phyloP scores from a whole-genome alignment of 2,113 vertebrate genomes.

The Xyrauchen texanus region DNA sequence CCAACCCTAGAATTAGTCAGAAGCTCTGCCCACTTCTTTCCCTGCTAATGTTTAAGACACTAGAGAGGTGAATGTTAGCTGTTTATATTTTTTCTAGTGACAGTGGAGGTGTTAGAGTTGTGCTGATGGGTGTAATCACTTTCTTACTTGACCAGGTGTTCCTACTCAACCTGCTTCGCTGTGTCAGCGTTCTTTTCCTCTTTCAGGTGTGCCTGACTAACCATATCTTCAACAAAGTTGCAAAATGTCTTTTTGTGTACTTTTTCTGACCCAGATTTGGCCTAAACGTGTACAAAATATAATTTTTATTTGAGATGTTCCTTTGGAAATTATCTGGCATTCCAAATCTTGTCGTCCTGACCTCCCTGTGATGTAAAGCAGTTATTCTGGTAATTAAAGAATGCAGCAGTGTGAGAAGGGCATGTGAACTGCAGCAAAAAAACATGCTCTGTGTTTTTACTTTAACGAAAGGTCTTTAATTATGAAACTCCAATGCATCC shows the following conservation, averaged over 20 bases:
- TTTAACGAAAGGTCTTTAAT: neutral
- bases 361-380: neutral
- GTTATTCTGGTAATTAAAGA: too few relatives aligned
- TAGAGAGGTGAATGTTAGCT: neutral
- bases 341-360: neutral
- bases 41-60: neutral
- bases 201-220: slow-evolving; percentile 39
- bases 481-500: neutral
- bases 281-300: neutral
- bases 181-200: slow-evolving; percentile 42
- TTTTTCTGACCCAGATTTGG: slow-evolving; percentile 21
- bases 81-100: slow-evolving; percentile 13
- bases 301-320: slow-evolving; percentile 21
- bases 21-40: neutral
- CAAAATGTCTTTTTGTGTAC: slow-evolving; percentile 16
- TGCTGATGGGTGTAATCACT: slow-evolving; percentile 13
- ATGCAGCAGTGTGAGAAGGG: neutral
- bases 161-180: slow-evolving; percentile 30
- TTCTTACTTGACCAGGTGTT: slow-evolving; percentile 30
- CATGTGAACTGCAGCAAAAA: neutral
- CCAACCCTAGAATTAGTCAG: too few relatives aligned
- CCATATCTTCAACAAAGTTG: slow-evolving; percentile 21
- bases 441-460: neutral
- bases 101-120: neutral
- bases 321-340: neutral